Evolutionary conservation across 1,140 invertebrate genomes (phyloP).

Genomic region (Holotrichia oblita): DNA sequence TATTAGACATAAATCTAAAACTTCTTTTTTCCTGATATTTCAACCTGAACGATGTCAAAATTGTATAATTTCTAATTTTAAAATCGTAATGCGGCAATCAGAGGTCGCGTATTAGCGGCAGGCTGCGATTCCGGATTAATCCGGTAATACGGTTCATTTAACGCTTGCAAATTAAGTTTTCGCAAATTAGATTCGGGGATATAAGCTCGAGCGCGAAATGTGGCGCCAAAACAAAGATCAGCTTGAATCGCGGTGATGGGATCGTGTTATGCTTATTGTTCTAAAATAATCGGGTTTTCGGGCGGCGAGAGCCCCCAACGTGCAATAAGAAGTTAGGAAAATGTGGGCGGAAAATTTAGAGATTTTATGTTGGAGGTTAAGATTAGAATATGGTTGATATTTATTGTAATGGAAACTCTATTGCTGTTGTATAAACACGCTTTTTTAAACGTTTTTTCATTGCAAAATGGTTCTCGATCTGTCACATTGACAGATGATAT

Average conservation of each 20-base stretch:
- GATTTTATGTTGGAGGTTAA: too few species aligned
- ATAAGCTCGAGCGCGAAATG: not conserved
- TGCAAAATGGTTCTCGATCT: too few species aligned
- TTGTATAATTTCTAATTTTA: not conserved
- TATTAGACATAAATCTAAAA: constrained; percentile 1
- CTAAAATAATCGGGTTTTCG: too few species aligned
- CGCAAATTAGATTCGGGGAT: not conserved
- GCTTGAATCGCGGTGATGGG: not conserved
- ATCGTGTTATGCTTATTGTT: too few species aligned
- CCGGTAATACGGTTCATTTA: constrained; percentile 12
- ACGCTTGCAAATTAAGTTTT: constrained; percentile 6
- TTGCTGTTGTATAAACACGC: too few species aligned
- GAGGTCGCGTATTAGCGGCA: not conserved
- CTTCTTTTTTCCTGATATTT: not conserved
- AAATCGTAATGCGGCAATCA: not conserved
- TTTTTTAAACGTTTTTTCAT: too few species aligned
- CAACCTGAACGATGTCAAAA: not conserved
- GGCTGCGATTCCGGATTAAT: not conserved
- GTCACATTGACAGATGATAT: too few species aligned
- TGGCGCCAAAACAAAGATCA: not conserved
- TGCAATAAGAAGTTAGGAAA: too few species aligned
- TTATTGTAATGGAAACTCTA: too few species aligned
- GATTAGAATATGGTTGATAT: too few species aligned
- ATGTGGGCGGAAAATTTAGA: too few species aligned
- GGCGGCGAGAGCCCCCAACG: too few species aligned